A percentile compares a stretch with the other conserved stretches of the same genome.
phyloP scores from a whole-genome alignment of 2,113 vertebrate species.

The Oxyura jamaicensis region DNA sequence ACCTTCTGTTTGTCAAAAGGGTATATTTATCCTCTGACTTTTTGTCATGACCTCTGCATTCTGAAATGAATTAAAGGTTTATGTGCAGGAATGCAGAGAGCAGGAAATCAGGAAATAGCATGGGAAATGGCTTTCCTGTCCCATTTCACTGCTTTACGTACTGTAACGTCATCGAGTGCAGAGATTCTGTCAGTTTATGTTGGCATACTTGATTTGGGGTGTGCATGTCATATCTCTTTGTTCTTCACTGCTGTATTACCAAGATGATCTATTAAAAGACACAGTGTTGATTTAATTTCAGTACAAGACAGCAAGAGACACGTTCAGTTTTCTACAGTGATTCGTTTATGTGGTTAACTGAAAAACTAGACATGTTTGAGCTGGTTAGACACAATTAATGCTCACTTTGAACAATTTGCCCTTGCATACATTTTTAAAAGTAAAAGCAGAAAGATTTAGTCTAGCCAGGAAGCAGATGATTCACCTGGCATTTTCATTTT shows the following conservation, averaged over 20 bases:
- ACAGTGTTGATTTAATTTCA: not conserved
- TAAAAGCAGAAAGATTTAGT: not conserved
- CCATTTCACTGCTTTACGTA: constrained; percentile 39
- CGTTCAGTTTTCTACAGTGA: not conserved
- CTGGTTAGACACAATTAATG: not conserved
- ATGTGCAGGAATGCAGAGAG: constrained; percentile 66
- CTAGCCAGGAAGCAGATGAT: not conserved
- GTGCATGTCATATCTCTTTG: not conserved
- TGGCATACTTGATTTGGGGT: not conserved
- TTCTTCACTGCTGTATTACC: not conserved
- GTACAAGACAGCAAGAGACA: not conserved
- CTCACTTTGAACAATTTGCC: not conserved
- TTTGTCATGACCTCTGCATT: constrained; percentile 74
- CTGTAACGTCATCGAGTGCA: not conserved
- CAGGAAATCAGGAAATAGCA: constrained; percentile 74
- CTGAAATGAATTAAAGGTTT: constrained; percentile 80
- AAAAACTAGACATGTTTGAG: not conserved
- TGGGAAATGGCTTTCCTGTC: constrained; percentile 69
- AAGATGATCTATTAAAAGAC: not conserved
- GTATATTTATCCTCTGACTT: constrained; percentile 67
- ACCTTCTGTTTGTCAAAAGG: constrained; percentile 67
- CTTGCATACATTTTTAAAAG: not conserved
- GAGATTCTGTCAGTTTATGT: not conserved
- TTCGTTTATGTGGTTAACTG: not conserved
- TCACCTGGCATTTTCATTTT: not conserved